phyloP scores from a whole-genome alignment of 2,113 vertebrate species.

The Potamarius usumacintae region DNA sequence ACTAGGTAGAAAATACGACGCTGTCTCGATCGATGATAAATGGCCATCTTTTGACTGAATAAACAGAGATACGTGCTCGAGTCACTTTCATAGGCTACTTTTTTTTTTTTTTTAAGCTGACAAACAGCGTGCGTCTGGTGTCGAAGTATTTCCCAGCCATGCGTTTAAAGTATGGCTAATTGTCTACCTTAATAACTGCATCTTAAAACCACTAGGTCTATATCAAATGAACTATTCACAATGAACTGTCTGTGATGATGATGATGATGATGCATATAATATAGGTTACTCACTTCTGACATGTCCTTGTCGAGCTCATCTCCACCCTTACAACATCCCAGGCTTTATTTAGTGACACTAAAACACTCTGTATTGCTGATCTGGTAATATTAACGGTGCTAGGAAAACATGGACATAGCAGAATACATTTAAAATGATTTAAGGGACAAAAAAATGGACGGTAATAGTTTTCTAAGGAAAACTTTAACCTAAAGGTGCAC shows the following conservation, averaged over 20 bases:
- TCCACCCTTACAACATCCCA: neutral
- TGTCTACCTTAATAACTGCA: no score
- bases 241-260: neutral
- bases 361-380: neutral
- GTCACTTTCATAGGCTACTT: conserved; percentile 42
- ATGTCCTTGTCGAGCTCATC: neutral
- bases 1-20: conserved; percentile 96
- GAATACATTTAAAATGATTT: neutral
- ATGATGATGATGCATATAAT: neutral
- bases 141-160: neutral
- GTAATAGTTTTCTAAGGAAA: neutral
- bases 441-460: neutral
- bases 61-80: conserved; percentile 78
- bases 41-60: conserved; percentile 94
- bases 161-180: neutral
- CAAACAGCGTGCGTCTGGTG: neutral
- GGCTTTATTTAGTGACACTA: neutral
- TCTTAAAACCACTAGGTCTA: neutral
- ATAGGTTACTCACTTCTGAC: neutral
- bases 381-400: neutral
- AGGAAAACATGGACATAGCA: neutral
- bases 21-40: conserved; percentile 99
- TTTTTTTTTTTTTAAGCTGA: neutral
- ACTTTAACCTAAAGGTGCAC: no score
- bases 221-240: neutral